These are phyloP conservation scores for Stenurella melanura DNA, from an alignment of 2,888 invertebrate species.

Conservation along the genomic window DNA sequence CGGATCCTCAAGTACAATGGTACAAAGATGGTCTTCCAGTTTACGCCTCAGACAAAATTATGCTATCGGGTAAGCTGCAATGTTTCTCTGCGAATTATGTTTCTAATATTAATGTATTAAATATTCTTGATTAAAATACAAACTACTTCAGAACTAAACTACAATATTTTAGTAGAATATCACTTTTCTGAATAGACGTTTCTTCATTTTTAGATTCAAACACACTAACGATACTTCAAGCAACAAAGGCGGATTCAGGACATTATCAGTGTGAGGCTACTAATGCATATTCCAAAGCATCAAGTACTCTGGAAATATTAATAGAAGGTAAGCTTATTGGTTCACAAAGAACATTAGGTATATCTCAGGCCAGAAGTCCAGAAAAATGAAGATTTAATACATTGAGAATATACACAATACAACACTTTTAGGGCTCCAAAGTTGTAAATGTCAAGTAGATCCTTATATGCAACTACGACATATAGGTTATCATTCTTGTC, in stretches of 20 bases:
- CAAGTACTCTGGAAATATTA: slow-evolving; percentile 79
- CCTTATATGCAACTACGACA: too few relatives aligned
- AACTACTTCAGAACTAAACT: background rate
- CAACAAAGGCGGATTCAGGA: slow-evolving; percentile 83
- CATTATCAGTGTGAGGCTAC: slow-evolving; percentile 88
- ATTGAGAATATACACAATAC: too few relatives aligned
- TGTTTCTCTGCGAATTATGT: background rate
- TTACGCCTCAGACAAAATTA: slow-evolving; percentile 76
- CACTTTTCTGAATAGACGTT: background rate
- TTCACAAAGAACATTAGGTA: background rate
- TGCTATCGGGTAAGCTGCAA: slow-evolving; percentile 79
- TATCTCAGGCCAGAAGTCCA: too few relatives aligned
- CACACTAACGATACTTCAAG: slow-evolving; percentile 81
- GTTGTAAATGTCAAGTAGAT: too few relatives aligned
- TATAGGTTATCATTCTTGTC: too few relatives aligned
- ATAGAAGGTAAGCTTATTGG: slow-evolving; percentile 81
- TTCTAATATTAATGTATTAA: background rate
- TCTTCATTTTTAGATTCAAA: slow-evolving; percentile 76
- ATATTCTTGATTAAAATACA: background rate
- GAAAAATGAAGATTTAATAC: too few relatives aligned
- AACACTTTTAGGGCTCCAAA: too few relatives aligned
- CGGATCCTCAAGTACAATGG: slow-evolving; percentile 86
- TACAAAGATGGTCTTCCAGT: slow-evolving; percentile 83
- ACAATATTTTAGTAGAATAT: background rate
- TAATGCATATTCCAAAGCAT: slow-evolving; percentile 82